Conservation (phyloP, 2,888 invertebrate genomes). For the Chymomyza caudatula region DNA sequence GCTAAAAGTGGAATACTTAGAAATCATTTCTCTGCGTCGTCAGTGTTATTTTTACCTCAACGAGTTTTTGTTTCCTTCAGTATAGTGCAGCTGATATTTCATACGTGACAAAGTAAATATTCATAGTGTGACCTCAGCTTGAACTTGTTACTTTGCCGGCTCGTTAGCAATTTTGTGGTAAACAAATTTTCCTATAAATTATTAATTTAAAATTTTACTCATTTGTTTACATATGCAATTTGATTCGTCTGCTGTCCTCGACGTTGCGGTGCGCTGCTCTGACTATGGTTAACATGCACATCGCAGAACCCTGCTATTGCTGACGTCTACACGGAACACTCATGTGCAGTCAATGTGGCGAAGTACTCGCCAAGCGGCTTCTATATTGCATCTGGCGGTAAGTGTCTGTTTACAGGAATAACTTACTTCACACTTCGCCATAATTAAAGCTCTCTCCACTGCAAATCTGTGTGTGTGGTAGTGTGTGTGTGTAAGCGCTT, state of each 20-base stretch:
- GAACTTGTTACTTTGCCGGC: background rate
- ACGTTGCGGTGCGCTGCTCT: constrained; percentile 45
- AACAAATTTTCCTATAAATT: constrained; percentile 10
- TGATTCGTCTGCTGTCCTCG: constrained; percentile 9
- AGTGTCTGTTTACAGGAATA: constrained; percentile 49
- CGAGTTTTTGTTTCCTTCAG: too few species aligned
- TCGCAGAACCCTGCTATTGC: constrained; percentile 91
- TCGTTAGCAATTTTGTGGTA: background rate
- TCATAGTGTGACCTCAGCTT: background rate
- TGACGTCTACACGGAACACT: constrained; percentile 98
- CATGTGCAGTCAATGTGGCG: constrained; percentile 95
- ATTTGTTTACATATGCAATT: constrained; percentile 14
- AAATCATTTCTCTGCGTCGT: too few species aligned
- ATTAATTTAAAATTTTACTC: constrained; percentile 20
- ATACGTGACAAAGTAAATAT: background rate
- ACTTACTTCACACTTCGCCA: background rate
- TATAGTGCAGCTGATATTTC: too few species aligned
- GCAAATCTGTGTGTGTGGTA: background rate
- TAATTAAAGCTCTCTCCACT: background rate
- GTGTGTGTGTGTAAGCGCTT: background rate
- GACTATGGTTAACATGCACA: constrained; percentile 24
- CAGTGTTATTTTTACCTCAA: too few species aligned
- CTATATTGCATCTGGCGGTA: constrained; percentile 99
- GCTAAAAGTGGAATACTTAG: too few species aligned
- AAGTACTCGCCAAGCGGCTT: constrained; percentile 99